Conservation (phyloP, 1,140 invertebrate species). For the Drosophila sturtevanti region DNA sequence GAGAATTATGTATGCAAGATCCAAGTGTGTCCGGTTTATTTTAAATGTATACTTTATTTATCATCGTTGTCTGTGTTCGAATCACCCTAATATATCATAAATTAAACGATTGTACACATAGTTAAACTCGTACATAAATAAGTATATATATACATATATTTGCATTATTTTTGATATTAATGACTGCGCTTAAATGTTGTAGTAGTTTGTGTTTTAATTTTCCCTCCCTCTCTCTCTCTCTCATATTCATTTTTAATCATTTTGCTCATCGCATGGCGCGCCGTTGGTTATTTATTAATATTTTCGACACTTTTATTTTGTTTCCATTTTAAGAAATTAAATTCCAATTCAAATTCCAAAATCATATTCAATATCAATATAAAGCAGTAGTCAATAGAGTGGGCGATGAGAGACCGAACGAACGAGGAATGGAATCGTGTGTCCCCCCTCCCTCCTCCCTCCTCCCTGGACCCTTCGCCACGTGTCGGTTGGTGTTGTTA, state of each 20-base stretch:
- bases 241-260: neutral
- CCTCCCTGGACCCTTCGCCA: neutral
- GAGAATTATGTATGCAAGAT: too few relatives aligned
- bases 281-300: slow-evolving; percentile 50
- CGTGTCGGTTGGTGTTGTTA: slow-evolving; percentile 35
- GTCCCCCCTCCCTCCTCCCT: too few relatives aligned
- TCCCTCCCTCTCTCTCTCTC: too few relatives aligned
- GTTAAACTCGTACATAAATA: neutral
- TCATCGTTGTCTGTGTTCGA: neutral
- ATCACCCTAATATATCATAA: slow-evolving; percentile 3
- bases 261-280: slow-evolving; percentile 8
- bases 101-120: slow-evolving; percentile 1
- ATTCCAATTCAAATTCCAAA: slow-evolving; percentile 67
- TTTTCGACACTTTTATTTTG: slow-evolving; percentile 68
- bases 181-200: slow-evolving; percentile 50
- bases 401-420: neutral
- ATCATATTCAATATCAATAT: slow-evolving; percentile 9
- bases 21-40: too few relatives aligned
- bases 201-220: neutral
- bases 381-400: neutral
- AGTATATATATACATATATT: slow-evolving; percentile 2
- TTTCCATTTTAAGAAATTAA: slow-evolving; percentile 64
- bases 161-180: slow-evolving; percentile 35
- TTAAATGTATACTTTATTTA: neutral
- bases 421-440: too few relatives aligned